These are phyloP conservation scores for Geopemphigus sp. DNA, from an alignment of 1,140 invertebrate genomes.

Conservation along the genomic window DNA sequence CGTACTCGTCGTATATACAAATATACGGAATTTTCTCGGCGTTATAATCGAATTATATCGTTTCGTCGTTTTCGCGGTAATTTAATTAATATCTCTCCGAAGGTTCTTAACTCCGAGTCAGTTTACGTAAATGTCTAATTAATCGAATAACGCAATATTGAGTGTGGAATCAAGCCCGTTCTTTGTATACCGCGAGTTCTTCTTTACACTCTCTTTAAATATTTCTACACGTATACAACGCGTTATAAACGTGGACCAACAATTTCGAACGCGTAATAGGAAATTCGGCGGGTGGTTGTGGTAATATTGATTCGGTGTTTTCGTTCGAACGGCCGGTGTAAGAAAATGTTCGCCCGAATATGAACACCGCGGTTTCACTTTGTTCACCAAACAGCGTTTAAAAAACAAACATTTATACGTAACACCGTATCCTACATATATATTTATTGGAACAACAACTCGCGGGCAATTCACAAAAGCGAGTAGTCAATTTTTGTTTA, in stretches of 20 bases:
- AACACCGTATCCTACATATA: no score
- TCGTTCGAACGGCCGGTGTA: not conserved
- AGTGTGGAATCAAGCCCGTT: not conserved
- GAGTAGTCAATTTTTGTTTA: no score
- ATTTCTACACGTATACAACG: no score
- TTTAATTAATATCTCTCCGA: not conserved
- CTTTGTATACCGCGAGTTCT: not conserved
- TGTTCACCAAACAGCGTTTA: not conserved
- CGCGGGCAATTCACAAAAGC: no score
- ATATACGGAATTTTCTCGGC: not conserved
- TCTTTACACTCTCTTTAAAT: not conserved
- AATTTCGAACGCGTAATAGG: no score
- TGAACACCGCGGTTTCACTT: not conserved
- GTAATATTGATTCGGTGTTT: not conserved
- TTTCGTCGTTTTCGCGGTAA: not conserved
- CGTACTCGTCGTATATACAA: no score
- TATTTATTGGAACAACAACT: no score
- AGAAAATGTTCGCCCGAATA: no score
- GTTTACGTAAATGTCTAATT: not conserved
- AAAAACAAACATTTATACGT: not conserved
- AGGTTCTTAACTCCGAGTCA: not conserved
- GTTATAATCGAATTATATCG: not conserved
- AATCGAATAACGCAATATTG: not conserved
- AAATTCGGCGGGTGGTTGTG: no score
- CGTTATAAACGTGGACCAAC: no score